phyloP scores from a whole-genome alignment of 92 coral and sea anemone species.

The Siderastrea siderea region DNA sequence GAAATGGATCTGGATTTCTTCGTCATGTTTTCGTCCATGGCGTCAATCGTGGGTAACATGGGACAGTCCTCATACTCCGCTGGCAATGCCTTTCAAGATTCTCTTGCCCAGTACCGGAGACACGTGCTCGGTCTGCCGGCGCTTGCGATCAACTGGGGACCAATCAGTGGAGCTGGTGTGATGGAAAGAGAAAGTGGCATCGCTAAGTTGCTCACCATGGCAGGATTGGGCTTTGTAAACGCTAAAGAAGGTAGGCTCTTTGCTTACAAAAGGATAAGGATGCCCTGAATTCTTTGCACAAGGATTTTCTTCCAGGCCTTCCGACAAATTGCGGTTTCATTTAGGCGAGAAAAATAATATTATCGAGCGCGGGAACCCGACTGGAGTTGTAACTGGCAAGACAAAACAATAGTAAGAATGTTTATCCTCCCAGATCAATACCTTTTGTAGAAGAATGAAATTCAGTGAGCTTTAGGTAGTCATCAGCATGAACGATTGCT shows the following conservation, averaged over 20 bases:
- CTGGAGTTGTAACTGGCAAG: neutral
- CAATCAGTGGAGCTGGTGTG: constrained; percentile 88
- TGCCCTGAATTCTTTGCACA: neutral
- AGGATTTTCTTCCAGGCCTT: too few species aligned
- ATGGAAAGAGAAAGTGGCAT: constrained; percentile 60
- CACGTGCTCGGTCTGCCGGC: constrained; percentile 83
- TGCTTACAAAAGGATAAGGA: neutral
- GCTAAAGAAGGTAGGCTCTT: constrained; percentile 35
- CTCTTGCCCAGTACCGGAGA: constrained; percentile 79
- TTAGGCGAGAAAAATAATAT: too few species aligned
- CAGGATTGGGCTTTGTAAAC: constrained; percentile 70
- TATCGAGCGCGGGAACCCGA: neutral
- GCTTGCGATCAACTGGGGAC: constrained; percentile 89
- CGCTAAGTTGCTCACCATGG: constrained; percentile 47
- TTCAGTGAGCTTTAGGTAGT: neutral
- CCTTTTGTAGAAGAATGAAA: too few species aligned
- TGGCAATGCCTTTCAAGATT: constrained; percentile 83
- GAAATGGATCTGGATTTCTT: constrained; percentile 89
- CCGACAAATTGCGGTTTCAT: too few species aligned
- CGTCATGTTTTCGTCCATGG: constrained; percentile 87
- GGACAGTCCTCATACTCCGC: constrained; percentile 85
- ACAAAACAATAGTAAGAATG: too few species aligned
- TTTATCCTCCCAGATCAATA: too few species aligned
- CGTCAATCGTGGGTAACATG: constrained; percentile 76
- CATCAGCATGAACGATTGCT: too few species aligned